These are phyloP conservation scores for Dendronephthya gigantea DNA, from an alignment of 64 coral and sea anemone species.

Conservation along the genomic window DNA sequence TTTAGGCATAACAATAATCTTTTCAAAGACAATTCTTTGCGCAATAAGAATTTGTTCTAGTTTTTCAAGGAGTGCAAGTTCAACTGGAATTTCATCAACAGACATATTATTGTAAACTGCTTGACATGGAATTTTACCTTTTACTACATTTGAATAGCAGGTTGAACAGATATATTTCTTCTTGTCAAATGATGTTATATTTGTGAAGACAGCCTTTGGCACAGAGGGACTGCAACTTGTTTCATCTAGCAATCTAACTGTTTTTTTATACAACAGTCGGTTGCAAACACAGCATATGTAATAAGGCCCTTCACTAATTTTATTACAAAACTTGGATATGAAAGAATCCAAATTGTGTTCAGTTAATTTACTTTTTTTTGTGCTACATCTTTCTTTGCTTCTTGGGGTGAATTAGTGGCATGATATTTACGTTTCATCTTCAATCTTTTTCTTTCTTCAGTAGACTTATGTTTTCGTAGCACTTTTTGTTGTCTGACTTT, in stretches of 20 bases:
- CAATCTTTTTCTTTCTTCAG: conserved; percentile 12
- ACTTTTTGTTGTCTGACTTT: too few species aligned
- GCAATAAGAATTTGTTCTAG: conserved; percentile 55
- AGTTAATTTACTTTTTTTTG: background rate
- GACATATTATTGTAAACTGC: conserved; percentile 48
- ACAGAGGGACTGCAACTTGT: background rate
- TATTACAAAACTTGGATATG: background rate
- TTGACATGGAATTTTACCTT: conserved; percentile 57
- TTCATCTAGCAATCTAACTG: background rate
- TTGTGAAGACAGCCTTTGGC: conserved; percentile 12
- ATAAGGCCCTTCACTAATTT: conserved; percentile 38
- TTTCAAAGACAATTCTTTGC: conserved; percentile 44
- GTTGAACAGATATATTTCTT: conserved; percentile 56
- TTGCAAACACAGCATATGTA: conserved; percentile 47
- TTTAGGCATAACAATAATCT: conserved; percentile 46
- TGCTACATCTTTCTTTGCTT: conserved; percentile 13
- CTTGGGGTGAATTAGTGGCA: background rate
- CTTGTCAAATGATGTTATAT: conserved; percentile 24
- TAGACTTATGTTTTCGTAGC: too few species aligned
- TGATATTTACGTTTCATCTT: conserved; percentile 8
- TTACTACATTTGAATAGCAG: conserved; percentile 32
- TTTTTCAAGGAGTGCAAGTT: conserved; percentile 52
- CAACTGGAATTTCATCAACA: conserved; percentile 49
- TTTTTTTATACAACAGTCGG: conserved; percentile 29
- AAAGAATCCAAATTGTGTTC: background rate